Evolutionary conservation across 2,113 vertebrate species (phyloP).

Genomic region (Elephas maximus): DNA sequence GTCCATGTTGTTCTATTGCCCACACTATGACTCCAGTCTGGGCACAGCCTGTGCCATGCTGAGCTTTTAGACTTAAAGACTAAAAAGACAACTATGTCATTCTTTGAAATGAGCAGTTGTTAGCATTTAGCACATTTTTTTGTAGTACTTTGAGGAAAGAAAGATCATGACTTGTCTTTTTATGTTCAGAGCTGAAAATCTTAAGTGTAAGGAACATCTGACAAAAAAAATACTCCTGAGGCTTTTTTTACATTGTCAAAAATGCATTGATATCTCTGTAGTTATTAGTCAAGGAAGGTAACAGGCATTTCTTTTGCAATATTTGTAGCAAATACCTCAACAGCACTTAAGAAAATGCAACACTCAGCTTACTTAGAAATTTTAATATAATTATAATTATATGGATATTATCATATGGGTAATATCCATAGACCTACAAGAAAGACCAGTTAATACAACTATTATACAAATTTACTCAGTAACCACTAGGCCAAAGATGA

Average conservation of each 20-base stretch:
- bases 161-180: constrained; percentile 61
- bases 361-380: background rate
- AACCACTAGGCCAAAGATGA: no score
- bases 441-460: no score
- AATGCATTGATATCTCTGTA: background rate
- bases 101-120: constrained; percentile 36
- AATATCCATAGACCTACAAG: no score
- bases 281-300: background rate
- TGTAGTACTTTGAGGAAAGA: constrained; percentile 33
- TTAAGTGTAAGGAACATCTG: constrained; percentile 25
- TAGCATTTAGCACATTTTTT: constrained; percentile 63
- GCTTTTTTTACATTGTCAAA: constrained; percentile 74
- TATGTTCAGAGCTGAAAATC: constrained; percentile 46
- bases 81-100: constrained; percentile 9
- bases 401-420: background rate
- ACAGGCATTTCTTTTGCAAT: background rate
- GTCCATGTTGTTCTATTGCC: accelerated
- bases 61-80: constrained; percentile 52
- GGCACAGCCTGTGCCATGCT: background rate
- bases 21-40: background rate
- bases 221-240: background rate
- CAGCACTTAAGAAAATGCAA: background rate
- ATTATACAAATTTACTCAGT: no score
- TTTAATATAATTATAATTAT: background rate
- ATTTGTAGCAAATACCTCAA: constrained; percentile 47